Percentiles rank a stretch among this genome's conserved stretches.
Evolutionary conservation across 2,113 vertebrate genomes (phyloP).

Genomic region (Oplegnathus fasciatus): DNA sequence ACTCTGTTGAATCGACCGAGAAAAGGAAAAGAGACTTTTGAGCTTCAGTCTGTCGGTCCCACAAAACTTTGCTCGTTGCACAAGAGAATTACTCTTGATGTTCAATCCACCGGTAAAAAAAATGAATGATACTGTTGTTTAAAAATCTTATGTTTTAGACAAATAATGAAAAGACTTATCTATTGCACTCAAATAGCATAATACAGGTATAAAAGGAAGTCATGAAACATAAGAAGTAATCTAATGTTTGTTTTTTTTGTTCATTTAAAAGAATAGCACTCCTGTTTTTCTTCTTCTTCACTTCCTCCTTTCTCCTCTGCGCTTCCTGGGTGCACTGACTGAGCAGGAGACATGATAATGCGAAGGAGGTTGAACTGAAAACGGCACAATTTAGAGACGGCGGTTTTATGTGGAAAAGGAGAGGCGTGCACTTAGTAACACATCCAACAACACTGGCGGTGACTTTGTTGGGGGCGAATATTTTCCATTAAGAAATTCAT

Average conservation of each 20-base stretch:
- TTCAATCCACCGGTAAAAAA: constrained; percentile 27
- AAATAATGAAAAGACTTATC: constrained; percentile 15
- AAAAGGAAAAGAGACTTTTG: constrained; percentile 46
- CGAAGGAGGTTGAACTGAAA: constrained; percentile 61
- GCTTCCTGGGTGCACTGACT: constrained; percentile 11
- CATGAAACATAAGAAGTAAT: background rate
- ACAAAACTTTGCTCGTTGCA: constrained; percentile 25
- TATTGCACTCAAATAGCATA: background rate
- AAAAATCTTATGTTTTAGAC: constrained; percentile 1
- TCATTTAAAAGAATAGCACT: background rate
- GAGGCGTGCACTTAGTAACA: constrained; percentile 62
- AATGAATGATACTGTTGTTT: background rate
- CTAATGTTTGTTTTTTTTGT: constrained; percentile 7
- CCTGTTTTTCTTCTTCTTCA: background rate
- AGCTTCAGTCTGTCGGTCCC: constrained; percentile 18
- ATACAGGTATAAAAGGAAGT: background rate
- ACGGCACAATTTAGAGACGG: constrained; percentile 60
- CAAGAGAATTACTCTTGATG: constrained; percentile 13
- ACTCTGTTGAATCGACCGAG: constrained; percentile 40
- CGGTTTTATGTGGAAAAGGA: constrained; percentile 81
- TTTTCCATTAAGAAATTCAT: constrained; percentile 84
- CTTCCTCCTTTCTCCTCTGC: constrained; percentile 21
- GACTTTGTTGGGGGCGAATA: constrained; percentile 78
- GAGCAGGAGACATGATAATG: constrained; percentile 39
- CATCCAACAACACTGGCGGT: constrained; percentile 68